These are phyloP conservation scores for Pangasius larnaudii DNA, from an alignment of 2,797 vertebrate species.

Conservation along the genomic window DNA sequence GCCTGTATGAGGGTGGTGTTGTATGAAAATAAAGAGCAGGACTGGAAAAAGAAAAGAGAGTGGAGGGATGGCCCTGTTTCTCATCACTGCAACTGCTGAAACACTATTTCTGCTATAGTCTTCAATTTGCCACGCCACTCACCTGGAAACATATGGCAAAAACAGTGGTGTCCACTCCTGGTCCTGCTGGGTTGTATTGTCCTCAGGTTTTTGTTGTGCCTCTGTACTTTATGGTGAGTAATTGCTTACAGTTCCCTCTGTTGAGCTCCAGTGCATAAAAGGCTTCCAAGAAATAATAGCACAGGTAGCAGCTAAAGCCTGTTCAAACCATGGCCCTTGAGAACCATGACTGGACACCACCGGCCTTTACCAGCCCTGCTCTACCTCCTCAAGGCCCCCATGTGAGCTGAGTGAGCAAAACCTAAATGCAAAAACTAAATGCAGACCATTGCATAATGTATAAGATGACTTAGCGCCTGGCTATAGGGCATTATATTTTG, in stretches of 20 bases:
- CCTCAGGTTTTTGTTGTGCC: constrained; percentile 57
- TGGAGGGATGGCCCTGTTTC: constrained; percentile 40
- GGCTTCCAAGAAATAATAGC: constrained; percentile 50
- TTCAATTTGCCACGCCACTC: constrained; percentile 53
- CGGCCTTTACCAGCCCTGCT: constrained; percentile 52
- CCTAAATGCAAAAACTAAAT: constrained; percentile 48
- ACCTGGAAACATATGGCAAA: constrained; percentile 58
- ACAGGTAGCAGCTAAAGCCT: constrained; percentile 56
- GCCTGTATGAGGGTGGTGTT: not conserved
- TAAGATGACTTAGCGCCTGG: constrained; percentile 56
- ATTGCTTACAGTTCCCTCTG: constrained; percentile 50
- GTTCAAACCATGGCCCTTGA: constrained; percentile 54
- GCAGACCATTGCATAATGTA: constrained; percentile 52
- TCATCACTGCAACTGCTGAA: constrained; percentile 41
- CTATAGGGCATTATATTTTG: constrained; percentile 41
- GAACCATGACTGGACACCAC: constrained; percentile 65
- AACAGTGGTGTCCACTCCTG: constrained; percentile 64
- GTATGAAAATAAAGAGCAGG: constrained; percentile 13
- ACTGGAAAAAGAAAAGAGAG: constrained; percentile 21
- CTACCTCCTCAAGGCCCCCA: constrained; percentile 42
- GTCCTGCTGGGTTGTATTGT: constrained; percentile 58
- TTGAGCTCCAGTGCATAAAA: constrained; percentile 53
- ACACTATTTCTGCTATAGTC: constrained; percentile 43
- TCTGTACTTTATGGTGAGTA: constrained; percentile 54
- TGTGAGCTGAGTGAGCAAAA: constrained; percentile 47